Conservation (phyloP, 2,888 invertebrate genomes). For the Temnothorax ravouxi region DNA sequence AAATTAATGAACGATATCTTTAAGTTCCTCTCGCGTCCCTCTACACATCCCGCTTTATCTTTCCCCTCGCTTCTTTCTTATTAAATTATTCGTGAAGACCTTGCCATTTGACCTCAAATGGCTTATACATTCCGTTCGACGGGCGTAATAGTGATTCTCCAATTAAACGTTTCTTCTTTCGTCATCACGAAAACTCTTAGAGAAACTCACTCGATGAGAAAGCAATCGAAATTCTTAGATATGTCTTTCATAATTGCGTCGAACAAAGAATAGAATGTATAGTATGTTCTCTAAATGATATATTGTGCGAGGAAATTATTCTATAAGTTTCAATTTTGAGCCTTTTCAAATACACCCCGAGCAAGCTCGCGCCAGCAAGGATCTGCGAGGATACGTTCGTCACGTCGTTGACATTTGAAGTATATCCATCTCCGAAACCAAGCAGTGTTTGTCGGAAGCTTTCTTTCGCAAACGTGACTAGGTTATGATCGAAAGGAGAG, state of each 20-base stretch:
- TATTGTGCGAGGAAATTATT: constrained; percentile 21
- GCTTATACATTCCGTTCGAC: constrained; percentile 32
- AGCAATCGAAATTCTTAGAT: not conserved
- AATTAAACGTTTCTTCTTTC: constrained; percentile 1
- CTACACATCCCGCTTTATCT: constrained; percentile 24
- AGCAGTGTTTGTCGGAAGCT: constrained; percentile 71
- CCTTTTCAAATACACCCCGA: constrained; percentile 63
- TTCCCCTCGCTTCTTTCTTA: constrained; percentile 29
- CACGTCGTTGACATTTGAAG: constrained; percentile 73
- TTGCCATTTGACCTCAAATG: constrained; percentile 58
- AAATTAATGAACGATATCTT: constrained; percentile 71
- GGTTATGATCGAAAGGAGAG: constrained; percentile 71
- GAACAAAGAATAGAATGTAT: constrained; percentile 3
- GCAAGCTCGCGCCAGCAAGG: constrained; percentile 51
- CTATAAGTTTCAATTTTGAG: constrained; percentile 66
- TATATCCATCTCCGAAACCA: constrained; percentile 66
- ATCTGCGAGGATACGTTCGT: constrained; percentile 62
- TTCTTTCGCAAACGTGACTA: constrained; percentile 77
- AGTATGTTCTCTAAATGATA: constrained; percentile 17
- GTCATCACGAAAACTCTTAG: not conserved
- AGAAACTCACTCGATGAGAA: constrained; percentile 1
- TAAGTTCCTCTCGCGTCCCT: constrained; percentile 46
- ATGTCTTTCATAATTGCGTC: not conserved
- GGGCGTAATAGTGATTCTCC: constrained; percentile 15
- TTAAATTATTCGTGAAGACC: constrained; percentile 59